Evolutionary conservation across 1,140 invertebrate species (phyloP).

Genomic region (Temnothorax nylanderi): DNA sequence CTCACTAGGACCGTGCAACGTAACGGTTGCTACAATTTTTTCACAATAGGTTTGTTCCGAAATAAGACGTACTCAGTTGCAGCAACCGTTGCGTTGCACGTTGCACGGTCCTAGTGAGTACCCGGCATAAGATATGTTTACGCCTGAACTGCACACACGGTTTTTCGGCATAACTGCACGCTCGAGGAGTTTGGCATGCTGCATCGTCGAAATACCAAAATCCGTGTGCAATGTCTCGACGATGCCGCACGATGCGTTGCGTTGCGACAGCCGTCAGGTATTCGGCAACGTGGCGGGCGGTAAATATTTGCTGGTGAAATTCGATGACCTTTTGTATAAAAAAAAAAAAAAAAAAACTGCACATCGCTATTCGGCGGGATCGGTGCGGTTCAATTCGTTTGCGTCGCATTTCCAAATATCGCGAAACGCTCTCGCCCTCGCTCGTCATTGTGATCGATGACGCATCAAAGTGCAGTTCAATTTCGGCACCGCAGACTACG

Average conservation of each 20-base stretch:
- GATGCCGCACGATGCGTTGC: background rate
- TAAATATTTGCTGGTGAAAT: slow-evolving; percentile 48
- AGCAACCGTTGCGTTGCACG: too few relatives aligned
- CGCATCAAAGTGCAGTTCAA: slow-evolving; percentile 10
- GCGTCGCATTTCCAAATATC: slow-evolving; percentile 35
- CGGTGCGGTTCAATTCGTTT: slow-evolving; percentile 3
- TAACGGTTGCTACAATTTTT: too few relatives aligned
- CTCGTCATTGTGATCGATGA: slow-evolving; percentile 27
- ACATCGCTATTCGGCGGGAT: background rate
- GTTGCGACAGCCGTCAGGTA: slow-evolving; percentile 15
- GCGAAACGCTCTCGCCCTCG: slow-evolving; percentile 4
- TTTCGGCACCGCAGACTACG: background rate
- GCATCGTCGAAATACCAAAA: background rate
- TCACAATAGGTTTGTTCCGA: too few relatives aligned
- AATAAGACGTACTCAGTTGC: too few relatives aligned
- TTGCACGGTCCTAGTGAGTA: too few relatives aligned
- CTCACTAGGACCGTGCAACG: too few relatives aligned
- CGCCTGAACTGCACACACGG: background rate
- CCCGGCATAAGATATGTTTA: background rate
- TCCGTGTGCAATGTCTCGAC: slow-evolving; percentile 43
- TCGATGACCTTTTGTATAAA: slow-evolving; percentile 13
- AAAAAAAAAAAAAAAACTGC: slow-evolving; percentile 8
- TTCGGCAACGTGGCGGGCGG: background rate
- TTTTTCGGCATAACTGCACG: background rate
- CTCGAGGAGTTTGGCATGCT: background rate